Evolutionary conservation across 2,888 invertebrate species (phyloP).

Genomic region (Galerucella nymphaeae): DNA sequence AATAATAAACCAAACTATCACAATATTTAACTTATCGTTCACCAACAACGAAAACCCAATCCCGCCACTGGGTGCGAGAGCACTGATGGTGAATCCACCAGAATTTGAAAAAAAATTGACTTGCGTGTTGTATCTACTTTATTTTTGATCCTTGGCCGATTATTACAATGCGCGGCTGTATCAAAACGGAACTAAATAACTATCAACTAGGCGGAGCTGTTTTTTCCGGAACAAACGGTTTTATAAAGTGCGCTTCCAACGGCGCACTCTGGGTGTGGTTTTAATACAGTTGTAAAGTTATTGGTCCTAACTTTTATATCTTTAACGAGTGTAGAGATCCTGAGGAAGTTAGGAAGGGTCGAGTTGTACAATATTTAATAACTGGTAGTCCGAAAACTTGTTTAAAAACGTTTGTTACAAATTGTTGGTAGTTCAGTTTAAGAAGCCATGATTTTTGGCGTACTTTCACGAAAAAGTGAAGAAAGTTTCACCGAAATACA

Average conservation of each 20-base stretch:
- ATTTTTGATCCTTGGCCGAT: constrained; percentile 23
- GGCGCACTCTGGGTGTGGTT: constrained; percentile 35
- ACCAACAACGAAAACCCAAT: too few relatives aligned
- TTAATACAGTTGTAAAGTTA: constrained; percentile 21
- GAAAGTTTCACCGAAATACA: too few relatives aligned
- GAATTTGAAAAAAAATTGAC: constrained; percentile 20
- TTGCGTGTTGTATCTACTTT: constrained; percentile 12
- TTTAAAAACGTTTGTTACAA: too few relatives aligned
- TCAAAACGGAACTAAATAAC: constrained; percentile 24
- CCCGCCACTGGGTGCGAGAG: not conserved
- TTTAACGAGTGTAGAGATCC: constrained; percentile 2
- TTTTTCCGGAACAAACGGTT: constrained; percentile 40
- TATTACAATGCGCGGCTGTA: constrained; percentile 14
- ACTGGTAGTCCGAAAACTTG: not conserved
- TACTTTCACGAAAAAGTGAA: too few relatives aligned
- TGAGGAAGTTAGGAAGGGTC: constrained; percentile 1
- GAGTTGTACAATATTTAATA: constrained; percentile 9
- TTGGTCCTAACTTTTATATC: constrained; percentile 24
- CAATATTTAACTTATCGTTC: not conserved
- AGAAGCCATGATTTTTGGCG: too few relatives aligned
- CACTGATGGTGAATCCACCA: constrained; percentile 12
- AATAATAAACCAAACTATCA: too few relatives aligned
- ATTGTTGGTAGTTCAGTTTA: too few relatives aligned
- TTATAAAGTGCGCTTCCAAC: constrained; percentile 40
- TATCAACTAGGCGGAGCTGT: constrained; percentile 27